phyloP scores from a whole-genome alignment of 2,797 vertebrate species.

The Cyprinodon diabolis region DNA sequence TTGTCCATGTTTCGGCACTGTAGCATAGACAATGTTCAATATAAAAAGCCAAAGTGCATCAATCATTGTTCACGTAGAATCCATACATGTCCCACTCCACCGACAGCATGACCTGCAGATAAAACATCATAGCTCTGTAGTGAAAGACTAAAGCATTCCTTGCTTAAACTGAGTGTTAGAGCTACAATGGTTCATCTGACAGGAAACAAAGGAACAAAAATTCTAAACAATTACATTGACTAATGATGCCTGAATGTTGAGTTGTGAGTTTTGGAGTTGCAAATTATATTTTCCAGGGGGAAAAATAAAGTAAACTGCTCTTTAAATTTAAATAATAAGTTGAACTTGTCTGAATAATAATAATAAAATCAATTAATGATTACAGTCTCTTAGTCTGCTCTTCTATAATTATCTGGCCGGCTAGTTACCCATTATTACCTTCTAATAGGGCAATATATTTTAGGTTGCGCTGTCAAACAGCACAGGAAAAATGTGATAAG shows the following conservation, averaged over 20 bases:
- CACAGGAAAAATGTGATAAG: slow-evolving; percentile 20
- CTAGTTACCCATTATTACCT: slow-evolving; percentile 60
- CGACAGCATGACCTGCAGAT: slow-evolving; percentile 36
- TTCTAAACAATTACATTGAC: slow-evolving; percentile 17
- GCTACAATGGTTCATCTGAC: slow-evolving; percentile 55
- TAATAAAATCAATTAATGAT: slow-evolving; percentile 56
- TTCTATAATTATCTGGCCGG: slow-evolving; percentile 50
- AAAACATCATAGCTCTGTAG: slow-evolving; percentile 38
- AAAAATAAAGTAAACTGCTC: slow-evolving; percentile 5
- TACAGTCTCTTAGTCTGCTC: slow-evolving; percentile 36
- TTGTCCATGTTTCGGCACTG: slow-evolving; percentile 9
- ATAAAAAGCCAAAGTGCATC: slow-evolving; percentile 35
- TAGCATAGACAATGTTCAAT: slow-evolving; percentile 31
- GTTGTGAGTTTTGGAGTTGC: slow-evolving; percentile 1
- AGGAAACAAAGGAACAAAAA: slow-evolving; percentile 42
- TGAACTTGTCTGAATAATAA: slow-evolving; percentile 49
- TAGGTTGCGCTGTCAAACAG: slow-evolving; percentile 55
- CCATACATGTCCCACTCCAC: slow-evolving; percentile 30
- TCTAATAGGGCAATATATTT: slow-evolving; percentile 56
- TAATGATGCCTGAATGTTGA: slow-evolving; percentile 26
- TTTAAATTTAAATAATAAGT: slow-evolving; percentile 54
- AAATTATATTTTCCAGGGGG: slow-evolving; percentile 28
- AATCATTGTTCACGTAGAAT: slow-evolving; percentile 25
- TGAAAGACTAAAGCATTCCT: slow-evolving; percentile 43
- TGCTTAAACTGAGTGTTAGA: slow-evolving; percentile 46